Percentiles rank a stretch among this genome's conserved stretches.
Evolutionary conservation across 2,888 invertebrate genomes (phyloP).

Genomic region (Aphodius granarius): DNA sequence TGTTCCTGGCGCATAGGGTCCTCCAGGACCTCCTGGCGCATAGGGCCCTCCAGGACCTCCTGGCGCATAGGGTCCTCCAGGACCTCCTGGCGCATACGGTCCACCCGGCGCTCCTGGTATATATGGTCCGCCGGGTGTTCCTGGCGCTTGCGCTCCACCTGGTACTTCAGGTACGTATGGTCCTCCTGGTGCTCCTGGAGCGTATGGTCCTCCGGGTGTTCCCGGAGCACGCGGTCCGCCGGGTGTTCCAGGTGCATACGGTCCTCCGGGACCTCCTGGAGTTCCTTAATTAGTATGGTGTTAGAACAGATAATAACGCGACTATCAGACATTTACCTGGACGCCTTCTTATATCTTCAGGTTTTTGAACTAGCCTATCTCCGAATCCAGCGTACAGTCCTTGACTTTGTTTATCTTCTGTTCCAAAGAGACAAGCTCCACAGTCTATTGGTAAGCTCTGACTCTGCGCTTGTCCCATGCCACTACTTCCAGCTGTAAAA

Average conservation of each 20-base stretch:
- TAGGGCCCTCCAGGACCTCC: neutral
- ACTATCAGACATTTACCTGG: neutral
- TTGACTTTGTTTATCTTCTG: constrained; percentile 38
- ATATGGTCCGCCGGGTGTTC: neutral
- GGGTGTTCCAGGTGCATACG: neutral
- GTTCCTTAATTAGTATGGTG: constrained; percentile 2
- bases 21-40: neutral
- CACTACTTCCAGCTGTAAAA: constrained; percentile 72
- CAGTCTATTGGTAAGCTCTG: constrained; percentile 74
- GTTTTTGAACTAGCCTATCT: constrained; percentile 14
- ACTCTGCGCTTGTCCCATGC: constrained; percentile 89
- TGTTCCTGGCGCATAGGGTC: constrained; percentile 5
- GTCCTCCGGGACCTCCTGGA: constrained; percentile 1
- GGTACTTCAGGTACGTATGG: neutral
- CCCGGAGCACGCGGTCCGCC: constrained; percentile 10
- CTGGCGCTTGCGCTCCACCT: neutral
- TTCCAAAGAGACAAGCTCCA: constrained; percentile 62
- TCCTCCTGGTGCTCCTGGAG: neutral
- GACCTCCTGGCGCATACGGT: neutral
- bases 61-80: neutral
- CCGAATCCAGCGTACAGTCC: constrained; percentile 19
- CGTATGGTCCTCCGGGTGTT: neutral
- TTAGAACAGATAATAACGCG: neutral
- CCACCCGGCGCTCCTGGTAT: constrained; percentile 12
- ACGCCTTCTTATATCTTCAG: constrained; percentile 12